Conservation (phyloP, 2,888 invertebrate species). For the Ellobium chinense region DNA sequence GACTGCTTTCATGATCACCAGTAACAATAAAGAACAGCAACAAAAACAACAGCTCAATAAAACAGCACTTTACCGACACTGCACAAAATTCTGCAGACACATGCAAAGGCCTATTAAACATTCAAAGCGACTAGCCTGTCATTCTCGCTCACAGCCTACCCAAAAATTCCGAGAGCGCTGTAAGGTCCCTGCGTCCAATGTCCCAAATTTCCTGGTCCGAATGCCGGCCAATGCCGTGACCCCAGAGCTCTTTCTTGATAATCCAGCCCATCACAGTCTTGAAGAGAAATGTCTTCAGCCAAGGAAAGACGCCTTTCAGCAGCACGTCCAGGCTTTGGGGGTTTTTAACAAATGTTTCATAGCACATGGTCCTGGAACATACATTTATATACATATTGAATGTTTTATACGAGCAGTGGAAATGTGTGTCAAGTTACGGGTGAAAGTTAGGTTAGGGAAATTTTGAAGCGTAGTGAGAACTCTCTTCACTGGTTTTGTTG, state of each 20-base stretch:
- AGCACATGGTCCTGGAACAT: conserved; percentile 74
- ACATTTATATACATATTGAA: background rate
- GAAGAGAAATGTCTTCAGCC: conserved; percentile 64
- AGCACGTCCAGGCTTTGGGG: conserved; percentile 48
- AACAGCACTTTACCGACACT: too few relatives aligned
- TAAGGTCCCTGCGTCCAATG: conserved; percentile 74
- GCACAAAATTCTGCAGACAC: too few relatives aligned
- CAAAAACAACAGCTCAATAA: too few relatives aligned
- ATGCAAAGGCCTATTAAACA: too few relatives aligned
- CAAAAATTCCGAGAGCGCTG: conserved; percentile 75
- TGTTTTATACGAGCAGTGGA: background rate
- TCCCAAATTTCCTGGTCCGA: conserved; percentile 73
- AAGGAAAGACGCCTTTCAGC: conserved; percentile 60
- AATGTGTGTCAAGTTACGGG: background rate
- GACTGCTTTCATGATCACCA: too few relatives aligned
- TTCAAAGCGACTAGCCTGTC: too few relatives aligned
- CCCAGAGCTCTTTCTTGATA: conserved; percentile 67
- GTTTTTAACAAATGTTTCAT: conserved; percentile 67
- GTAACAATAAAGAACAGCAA: too few relatives aligned
- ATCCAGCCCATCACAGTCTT: conserved; percentile 57
- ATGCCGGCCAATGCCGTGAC: conserved; percentile 79
- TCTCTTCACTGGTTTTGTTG: too few relatives aligned
- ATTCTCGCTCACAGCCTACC: conserved; percentile 58
- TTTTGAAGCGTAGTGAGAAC: too few relatives aligned
- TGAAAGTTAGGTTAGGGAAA: background rate